Evolutionary conservation across 2,113 vertebrate species (phyloP).

Genomic region (Pogona vitticeps): DNA sequence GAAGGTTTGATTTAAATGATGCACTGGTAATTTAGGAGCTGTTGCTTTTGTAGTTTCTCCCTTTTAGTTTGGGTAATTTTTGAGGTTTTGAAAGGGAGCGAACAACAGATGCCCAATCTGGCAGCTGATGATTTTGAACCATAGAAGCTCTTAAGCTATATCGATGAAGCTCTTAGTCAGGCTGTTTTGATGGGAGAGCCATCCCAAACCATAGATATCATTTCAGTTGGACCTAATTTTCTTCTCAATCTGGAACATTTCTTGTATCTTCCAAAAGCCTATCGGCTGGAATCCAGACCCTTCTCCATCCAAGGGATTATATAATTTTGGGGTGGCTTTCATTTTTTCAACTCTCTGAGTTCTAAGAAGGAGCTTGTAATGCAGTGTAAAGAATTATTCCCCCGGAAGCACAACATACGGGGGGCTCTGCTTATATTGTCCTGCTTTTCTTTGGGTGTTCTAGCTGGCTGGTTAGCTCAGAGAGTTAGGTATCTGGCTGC

Average conservation of each 20-base stretch:
- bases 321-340: too few species aligned
- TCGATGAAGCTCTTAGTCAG: background rate
- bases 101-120: background rate
- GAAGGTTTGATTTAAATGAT: background rate
- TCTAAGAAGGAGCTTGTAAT: too few species aligned
- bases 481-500: too few species aligned
- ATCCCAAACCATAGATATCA: background rate
- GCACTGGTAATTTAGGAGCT: background rate
- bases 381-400: too few species aligned
- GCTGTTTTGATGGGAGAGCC: background rate
- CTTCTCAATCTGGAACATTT: background rate
- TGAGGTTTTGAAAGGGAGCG: too few species aligned
- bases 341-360: too few species aligned
- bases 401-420: too few species aligned
- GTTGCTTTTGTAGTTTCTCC: background rate
- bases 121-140: background rate
- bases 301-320: too few species aligned
- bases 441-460: too few species aligned
- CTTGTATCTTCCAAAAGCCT: background rate
- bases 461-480: too few species aligned
- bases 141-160: background rate
- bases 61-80: background rate
- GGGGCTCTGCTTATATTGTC: too few species aligned
- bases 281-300: too few species aligned
- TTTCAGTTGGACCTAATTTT: background rate